These are phyloP conservation scores for Phyto melanocephala DNA, from an alignment of 2,888 invertebrate species.

Conservation along the genomic window DNA sequence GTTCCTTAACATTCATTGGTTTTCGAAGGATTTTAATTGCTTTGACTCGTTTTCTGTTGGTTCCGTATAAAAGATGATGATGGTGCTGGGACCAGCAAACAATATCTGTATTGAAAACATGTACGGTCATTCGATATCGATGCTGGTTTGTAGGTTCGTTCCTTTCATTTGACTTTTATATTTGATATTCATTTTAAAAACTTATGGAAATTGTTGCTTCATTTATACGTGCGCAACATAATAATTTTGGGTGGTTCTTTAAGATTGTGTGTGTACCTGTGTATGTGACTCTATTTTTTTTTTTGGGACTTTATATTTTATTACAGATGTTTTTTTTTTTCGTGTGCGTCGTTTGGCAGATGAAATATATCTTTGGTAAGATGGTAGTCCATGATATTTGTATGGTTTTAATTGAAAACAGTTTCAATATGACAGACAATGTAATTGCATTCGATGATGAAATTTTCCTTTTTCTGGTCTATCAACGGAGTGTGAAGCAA, in stretches of 20 bases:
- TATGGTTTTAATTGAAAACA: constrained; percentile 49
- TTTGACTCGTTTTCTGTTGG: background rate
- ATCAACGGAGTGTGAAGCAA: background rate
- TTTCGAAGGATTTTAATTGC: constrained; percentile 36
- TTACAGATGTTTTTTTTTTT: background rate
- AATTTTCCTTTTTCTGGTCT: background rate
- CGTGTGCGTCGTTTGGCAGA: background rate
- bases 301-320: background rate
- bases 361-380: background rate
- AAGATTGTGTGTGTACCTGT: background rate
- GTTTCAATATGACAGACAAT: constrained; percentile 12
- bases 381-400: background rate
- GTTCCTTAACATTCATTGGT: background rate
- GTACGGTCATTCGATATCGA: background rate
- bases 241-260: background rate
- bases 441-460: constrained; percentile 26
- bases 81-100: background rate
- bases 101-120: background rate
- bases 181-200: constrained; percentile 37
- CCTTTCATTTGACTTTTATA: constrained; percentile 17
- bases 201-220: constrained; percentile 61
- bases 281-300: background rate
- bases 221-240: constrained; percentile 45
- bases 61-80: background rate
- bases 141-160: background rate